phyloP scores from a whole-genome alignment of 2,113 vertebrate genomes.

The Chloroceryle aenea region DNA sequence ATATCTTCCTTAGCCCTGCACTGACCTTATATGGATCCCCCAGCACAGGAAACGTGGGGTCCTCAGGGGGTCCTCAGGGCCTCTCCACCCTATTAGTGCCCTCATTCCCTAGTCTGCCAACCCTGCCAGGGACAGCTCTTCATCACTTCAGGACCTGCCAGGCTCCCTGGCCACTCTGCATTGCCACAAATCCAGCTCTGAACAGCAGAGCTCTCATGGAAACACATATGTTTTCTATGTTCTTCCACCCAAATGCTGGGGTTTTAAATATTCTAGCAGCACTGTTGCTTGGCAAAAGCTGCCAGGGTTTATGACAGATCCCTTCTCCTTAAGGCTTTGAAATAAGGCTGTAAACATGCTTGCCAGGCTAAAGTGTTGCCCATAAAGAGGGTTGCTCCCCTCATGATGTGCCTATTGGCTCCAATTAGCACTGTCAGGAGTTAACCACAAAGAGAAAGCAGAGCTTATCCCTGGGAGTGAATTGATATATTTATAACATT shows the following conservation, averaged over 20 bases:
- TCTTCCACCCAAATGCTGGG: slow-evolving; percentile 31
- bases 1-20: background rate
- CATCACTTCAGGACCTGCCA: background rate
- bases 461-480: slow-evolving; percentile 19
- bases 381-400: slow-evolving; percentile 34
- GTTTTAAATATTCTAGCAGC: slow-evolving; percentile 71
- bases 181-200: background rate
- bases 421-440: slow-evolving; percentile 71
- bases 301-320: slow-evolving; percentile 75
- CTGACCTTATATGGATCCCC: background rate
- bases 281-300: slow-evolving; percentile 42
- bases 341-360: slow-evolving; percentile 76
- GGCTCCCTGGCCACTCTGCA: background rate
- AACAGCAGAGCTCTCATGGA: slow-evolving; percentile 37
- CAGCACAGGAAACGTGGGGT: background rate
- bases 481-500: slow-evolving; percentile 37
- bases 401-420: slow-evolving; percentile 54
- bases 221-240: slow-evolving; percentile 79
- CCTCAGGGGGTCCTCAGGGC: background rate
- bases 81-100: background rate
- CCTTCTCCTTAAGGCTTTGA: slow-evolving; percentile 76
- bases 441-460: slow-evolving; percentile 8
- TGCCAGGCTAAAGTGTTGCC: slow-evolving; percentile 63
- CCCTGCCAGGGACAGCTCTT: background rate
- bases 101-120: rapidly evolving